Evolutionary conservation across 2,113 vertebrate species (phyloP), one percentile per base, ranked within the genome.

Genomic region (Engraulis encrasicolus): DNA sequence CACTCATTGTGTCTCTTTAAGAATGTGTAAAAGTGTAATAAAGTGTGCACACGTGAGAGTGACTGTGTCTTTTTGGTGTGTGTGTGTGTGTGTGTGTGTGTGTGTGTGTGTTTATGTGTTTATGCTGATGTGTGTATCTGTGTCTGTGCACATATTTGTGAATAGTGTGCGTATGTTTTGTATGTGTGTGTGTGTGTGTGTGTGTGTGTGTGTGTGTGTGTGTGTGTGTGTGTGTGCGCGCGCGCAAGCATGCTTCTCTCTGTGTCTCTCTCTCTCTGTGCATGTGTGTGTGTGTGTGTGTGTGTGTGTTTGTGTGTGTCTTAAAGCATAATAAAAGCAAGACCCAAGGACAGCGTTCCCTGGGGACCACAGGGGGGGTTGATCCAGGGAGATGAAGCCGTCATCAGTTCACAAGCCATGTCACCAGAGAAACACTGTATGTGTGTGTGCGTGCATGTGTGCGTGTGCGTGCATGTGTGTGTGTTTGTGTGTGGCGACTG

Each of bases 271-370:
- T 7, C 81, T 45, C 4, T 9, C 9, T 45, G 40, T 45, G 40
- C 9, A 9, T 45, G 40, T 45, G 40, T 45, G 40, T 45, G 40
- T 45, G 40, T 45, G 40, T 45, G 40, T 9, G 40, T 45, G 3
- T 45, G 40, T 45, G 40, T 45, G 9, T 45, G 9, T 45, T 45
- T 3, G 3, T 45, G 40, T 45, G 34, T 1, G 78, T 80, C 79
- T 84, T 79, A 6, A 2, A 85, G 80, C 78, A 74, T 86, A 89
- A 90, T 88, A 91, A 91, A 89, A 58, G 36, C 48, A 50, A 34
- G 15, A 40, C 78, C 34, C 78, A 80, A 48, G 78, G 37, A 27
- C 78, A 74, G 34, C 31, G 27, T 31, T 83, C 85, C 5, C 18
- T 17, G 15, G 50, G 50, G 2, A 19, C 3, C 1, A 20, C 1